phyloP scores from a whole-genome alignment of 2,888 invertebrate genomes.

The Rhaphigaster nebulosa region DNA sequence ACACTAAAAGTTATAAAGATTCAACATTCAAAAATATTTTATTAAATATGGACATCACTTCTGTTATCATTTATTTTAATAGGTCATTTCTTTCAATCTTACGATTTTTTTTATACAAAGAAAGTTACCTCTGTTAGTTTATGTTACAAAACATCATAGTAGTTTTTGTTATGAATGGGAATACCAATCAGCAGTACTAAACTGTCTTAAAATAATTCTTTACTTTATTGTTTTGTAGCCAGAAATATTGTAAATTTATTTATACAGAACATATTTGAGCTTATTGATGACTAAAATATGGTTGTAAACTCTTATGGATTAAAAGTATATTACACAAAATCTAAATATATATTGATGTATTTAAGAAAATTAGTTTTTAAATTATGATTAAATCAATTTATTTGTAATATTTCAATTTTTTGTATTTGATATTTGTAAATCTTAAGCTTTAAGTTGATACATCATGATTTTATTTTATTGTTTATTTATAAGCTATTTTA shows the following conservation, averaged over 20 bases:
- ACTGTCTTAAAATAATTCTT: neutral
- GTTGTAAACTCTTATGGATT: conserved; percentile 5
- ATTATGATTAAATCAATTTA: neutral
- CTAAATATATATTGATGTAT: conserved; percentile 7
- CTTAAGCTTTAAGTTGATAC: conserved; percentile 22
- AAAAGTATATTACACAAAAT: conserved; percentile 12
- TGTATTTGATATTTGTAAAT: conserved; percentile 29
- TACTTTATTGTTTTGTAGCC: neutral
- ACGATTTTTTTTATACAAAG: neutral
- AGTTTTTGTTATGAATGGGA: neutral
- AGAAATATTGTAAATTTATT: neutral
- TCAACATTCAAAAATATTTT: neutral
- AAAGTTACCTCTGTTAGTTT: conserved; percentile 16
- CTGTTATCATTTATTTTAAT: neutral
- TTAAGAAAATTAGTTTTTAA: conserved; percentile 7
- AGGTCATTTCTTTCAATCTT: neutral
- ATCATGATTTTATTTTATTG: conserved; percentile 4
- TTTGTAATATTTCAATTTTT: conserved; percentile 4
- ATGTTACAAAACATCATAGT: neutral
- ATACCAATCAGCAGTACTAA: neutral
- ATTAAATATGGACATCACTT: neutral
- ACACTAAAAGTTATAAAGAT: neutral
- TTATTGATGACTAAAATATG: conserved; percentile 1
- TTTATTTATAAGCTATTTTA: conserved; percentile 48
- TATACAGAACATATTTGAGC: conserved; percentile 23